Evolutionary conservation across 2,888 invertebrate species (phyloP).

Genomic region (Clitarchus hookeri): DNA sequence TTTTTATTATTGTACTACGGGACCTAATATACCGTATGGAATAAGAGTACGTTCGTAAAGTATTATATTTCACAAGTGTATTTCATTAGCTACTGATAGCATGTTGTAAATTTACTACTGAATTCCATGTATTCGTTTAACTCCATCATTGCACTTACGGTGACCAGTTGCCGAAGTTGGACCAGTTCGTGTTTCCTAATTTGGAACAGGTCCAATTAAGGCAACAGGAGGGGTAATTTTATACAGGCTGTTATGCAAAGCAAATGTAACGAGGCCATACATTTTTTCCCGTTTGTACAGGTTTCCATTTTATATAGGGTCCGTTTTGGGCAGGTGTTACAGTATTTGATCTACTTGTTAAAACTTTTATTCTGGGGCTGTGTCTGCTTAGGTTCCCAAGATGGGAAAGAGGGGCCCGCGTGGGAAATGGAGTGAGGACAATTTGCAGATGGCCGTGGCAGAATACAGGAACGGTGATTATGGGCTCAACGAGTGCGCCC

Average conservation of each 20-base stretch:
- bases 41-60: conserved; percentile 4
- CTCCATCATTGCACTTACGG: background rate
- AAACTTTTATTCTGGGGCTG: background rate
- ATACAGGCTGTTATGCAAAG: background rate
- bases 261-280: background rate
- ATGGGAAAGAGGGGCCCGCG: background rate
- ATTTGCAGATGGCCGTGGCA: conserved; percentile 21
- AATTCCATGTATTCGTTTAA: background rate
- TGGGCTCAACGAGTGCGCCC: conserved; percentile 25
- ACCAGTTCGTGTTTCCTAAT: background rate
- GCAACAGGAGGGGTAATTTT: background rate
- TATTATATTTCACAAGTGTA: conserved; percentile 6
- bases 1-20: conserved; percentile 23
- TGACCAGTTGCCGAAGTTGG: conserved; percentile 18
- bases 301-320: background rate
- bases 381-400: conserved; percentile 17
- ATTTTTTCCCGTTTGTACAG: background rate
- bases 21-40: background rate
- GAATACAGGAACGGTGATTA: conserved; percentile 22
- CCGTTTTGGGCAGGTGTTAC: background rate
- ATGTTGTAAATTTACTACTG: background rate
- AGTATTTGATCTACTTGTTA: background rate
- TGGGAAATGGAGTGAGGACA: background rate
- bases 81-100: conserved; percentile 19
- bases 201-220: conserved; percentile 22